Evolutionary conservation across 2,888 invertebrate genomes (phyloP).

Genomic region (Apotomis betuletana): DNA sequence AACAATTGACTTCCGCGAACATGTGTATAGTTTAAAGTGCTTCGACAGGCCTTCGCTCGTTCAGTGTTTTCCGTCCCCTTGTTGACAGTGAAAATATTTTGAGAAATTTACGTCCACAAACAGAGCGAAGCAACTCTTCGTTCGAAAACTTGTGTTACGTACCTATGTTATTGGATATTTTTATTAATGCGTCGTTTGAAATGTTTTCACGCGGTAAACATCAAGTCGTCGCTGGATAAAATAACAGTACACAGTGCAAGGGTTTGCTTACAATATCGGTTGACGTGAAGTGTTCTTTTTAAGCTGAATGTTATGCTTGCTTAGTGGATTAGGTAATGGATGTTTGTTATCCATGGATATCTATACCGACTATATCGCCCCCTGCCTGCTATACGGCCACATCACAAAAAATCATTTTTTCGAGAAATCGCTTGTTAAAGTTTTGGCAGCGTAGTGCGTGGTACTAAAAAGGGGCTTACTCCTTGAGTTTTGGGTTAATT

Average conservation of each 20-base stretch:
- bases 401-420: no score
- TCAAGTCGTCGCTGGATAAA: conserved; percentile 20
- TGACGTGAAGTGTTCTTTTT: background rate
- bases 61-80: conserved; percentile 45
- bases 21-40: conserved; percentile 11
- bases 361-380: no score
- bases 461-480: no score
- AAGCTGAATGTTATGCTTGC: background rate
- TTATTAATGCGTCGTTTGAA: conserved; percentile 40
- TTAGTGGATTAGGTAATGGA: no score
- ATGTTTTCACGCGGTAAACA: conserved; percentile 38
- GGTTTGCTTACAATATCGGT: conserved; percentile 20
- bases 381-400: no score
- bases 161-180: conserved; percentile 43
- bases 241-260: conserved; percentile 34
- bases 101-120: conserved; percentile 52
- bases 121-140: conserved; percentile 46
- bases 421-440: no score
- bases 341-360: no score
- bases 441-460: no score
- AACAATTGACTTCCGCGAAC: background rate
- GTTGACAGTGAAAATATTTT: conserved; percentile 52
- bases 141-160: conserved; percentile 36
- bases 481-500: no score
- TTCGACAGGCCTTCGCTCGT: background rate